Evolutionary conservation across 2,888 invertebrate species (phyloP), one percentile per base, ranked within the genome.

Genomic region (Geotrupes spiniger): DNA sequence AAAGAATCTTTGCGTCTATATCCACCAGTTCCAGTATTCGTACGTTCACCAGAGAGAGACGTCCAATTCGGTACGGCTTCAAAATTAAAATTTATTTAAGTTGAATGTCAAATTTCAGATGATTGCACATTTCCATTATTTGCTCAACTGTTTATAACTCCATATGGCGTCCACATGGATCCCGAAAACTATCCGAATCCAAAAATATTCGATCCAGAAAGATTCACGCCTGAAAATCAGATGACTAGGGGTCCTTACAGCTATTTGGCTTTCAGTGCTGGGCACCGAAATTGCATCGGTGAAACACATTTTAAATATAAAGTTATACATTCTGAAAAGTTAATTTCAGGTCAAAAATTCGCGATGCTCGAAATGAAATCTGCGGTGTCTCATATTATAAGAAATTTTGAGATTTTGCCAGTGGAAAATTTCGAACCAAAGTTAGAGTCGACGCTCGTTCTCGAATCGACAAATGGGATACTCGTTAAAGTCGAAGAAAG

Each of bases 301-400:
- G 40, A 36, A 12, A 10, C 4, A 4, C 11, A 4, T 10, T 29
- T n/a, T 5, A 1, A 39, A 2, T 29, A 4, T 8, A 11, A 11
- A 2, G n/a, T n/a, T n/a, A 1, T 10, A 29, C 11, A 29, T 11
- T 8, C 11, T 4, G 29, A 11, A 10, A 9, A 25, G 12, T 10
- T 17, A 42, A 8, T 49, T 47, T 40, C 26, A 53, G 73, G 73
- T 42, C 75, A 75, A 58, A 74, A 73, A 61, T 72, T 69, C 63
- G 75, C 68, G 36, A 69, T 77, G 64, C 62, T 79, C 60, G 78
- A 80, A 61, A 64, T 80, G 51, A 80, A 80, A 62, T 70, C 75
- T 0, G 65, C 71, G 0, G 46, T 80, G 2, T 74, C 78, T 0
- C 75, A 75, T 58, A 62, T 81, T 2, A 59, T 81, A 6, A 74